These are phyloP conservation scores for Diadegma fenestrale DNA, from an alignment of 2,888 invertebrate genomes.

Conservation along the genomic window DNA sequence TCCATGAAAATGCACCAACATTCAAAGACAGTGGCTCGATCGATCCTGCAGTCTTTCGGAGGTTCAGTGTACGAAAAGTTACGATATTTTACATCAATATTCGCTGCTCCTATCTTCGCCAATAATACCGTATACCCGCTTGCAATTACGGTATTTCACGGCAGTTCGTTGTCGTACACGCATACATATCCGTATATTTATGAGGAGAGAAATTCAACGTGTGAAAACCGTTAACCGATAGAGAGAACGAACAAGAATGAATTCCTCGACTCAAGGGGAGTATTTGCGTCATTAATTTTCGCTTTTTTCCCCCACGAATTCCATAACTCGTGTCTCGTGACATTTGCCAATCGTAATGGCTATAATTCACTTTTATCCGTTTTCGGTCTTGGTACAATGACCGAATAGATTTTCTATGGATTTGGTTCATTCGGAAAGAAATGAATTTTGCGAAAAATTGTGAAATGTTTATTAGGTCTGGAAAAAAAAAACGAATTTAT, in stretches of 20 bases:
- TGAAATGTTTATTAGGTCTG: background rate
- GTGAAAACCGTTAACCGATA: slow-evolving; percentile 64
- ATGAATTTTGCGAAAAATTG: background rate
- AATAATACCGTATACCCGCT: slow-evolving; percentile 20
- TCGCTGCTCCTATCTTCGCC: slow-evolving; percentile 5
- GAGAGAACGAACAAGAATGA: slow-evolving; percentile 48
- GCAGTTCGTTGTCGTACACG: slow-evolving; percentile 15
- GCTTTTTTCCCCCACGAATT: slow-evolving; percentile 20
- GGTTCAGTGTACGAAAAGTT: background rate
- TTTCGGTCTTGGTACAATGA: background rate
- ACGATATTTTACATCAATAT: slow-evolving; percentile 3
- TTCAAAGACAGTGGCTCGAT: background rate
- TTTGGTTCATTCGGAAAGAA: background rate
- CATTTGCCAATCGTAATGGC: background rate
- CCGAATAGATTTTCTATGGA: background rate
- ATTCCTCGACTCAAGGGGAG: slow-evolving; percentile 41
- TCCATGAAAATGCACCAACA: background rate
- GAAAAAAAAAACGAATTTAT: background rate
- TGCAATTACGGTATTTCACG: slow-evolving; percentile 57
- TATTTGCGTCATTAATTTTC: slow-evolving; percentile 29
- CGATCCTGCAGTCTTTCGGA: background rate
- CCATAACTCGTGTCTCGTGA: background rate
- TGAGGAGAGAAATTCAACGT: slow-evolving; percentile 41
- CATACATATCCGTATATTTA: slow-evolving; percentile 5
- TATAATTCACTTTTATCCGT: background rate